Evolutionary conservation across 2,888 invertebrate species (phyloP), one percentile per base, ranked within the genome.

Genomic region (Agrochola lota): DNA sequence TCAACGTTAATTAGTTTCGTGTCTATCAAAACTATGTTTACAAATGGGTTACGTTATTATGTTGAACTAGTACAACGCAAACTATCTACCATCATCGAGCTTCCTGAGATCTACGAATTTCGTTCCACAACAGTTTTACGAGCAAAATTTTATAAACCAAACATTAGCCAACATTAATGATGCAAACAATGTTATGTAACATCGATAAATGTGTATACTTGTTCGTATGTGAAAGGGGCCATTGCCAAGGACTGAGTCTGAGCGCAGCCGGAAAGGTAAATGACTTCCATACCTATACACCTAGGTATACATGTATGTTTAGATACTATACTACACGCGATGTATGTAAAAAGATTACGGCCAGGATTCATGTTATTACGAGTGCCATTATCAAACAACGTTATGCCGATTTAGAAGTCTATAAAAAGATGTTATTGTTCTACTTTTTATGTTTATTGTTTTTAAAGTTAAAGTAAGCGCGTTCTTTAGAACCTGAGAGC

Each of bases 231-330:
- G 92, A 95, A 95, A 95, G 93, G 91, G 94, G 95, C 94, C 95
- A 95, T 91, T 95, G 95, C 93, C 95, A 95, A 95, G 95, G 95
- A 95, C 93, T 91, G 91, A 89, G 91, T 74, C 92, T 91, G 92
- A 93, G 91, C 91, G 91, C 92, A 92, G 91, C 90, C 92, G 89
- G 92, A 94, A 93, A 95, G 94, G 94, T 95, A 94, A 94, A 94
- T 93, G 94, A 94, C 95, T 95, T 89, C 85, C 89, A 91, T 91
- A 88, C 90, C 89, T 87, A 89, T 87, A 88, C 88, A 90, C 84
- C 85, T 88, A 88, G 62, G 55, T 78, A 77, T 76, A 72, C 70
- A 80, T 78, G 76, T 83, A 78, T 80, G 78, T 85, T 85, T 88
- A 78, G 78, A 82, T 80, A 74, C 74, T 73, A 82, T 80, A 74